phyloP scores from a whole-genome alignment of 2,113 vertebrate species.

The Forbesichthys agassizii region DNA sequence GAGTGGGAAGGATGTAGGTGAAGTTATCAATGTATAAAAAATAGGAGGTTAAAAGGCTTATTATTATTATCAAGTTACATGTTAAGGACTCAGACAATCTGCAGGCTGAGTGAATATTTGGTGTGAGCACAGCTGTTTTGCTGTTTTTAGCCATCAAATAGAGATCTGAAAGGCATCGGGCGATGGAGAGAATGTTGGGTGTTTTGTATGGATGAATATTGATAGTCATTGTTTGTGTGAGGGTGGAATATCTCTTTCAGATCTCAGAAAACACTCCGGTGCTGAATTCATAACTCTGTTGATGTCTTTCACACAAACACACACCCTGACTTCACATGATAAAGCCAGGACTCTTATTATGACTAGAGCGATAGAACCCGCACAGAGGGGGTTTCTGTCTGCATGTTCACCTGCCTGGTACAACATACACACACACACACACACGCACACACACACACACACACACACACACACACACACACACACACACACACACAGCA shows the following conservation, averaged over 20 bases:
- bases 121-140: not conserved
- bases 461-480: not conserved
- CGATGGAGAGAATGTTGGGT: not conserved
- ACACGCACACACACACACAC: not conserved
- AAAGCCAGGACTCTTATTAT: conserved; percentile 44
- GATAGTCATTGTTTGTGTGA: not conserved
- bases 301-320: not conserved
- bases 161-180: conserved; percentile 4
- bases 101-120: not conserved
- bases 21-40: not conserved
- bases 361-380: conserved; percentile 39
- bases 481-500: conserved; percentile 2
- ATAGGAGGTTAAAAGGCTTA: not conserved
- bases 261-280: not conserved
- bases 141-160: not conserved
- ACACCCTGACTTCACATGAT: not conserved
- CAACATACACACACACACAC: not conserved
- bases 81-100: not conserved
- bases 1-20: no score
- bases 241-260: no score
- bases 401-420: conserved; percentile 21
- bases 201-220: conserved; percentile 8
- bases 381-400: not conserved
- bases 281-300: not conserved
- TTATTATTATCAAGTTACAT: not conserved